Conservation (phyloP, 1,140 invertebrate species). For the Pogonomyrmex barbatus region DNA sequence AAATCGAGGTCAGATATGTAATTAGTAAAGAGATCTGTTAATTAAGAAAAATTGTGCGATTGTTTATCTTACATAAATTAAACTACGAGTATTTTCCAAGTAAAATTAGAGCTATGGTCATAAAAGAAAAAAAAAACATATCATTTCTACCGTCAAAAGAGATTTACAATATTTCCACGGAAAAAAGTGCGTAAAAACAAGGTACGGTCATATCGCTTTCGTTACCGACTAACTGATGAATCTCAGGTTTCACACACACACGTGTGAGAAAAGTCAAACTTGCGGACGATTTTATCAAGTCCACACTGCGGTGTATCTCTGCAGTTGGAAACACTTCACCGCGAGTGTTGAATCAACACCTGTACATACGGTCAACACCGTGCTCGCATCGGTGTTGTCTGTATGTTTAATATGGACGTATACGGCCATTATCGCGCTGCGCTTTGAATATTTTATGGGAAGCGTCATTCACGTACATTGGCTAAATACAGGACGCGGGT, state of each 20-base stretch:
- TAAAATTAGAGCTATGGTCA: background rate
- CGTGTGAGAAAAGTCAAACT: constrained; percentile 55
- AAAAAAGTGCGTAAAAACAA: background rate
- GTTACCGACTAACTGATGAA: background rate
- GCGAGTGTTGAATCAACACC: constrained; percentile 71
- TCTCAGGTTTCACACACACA: constrained; percentile 67
- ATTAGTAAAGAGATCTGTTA: background rate
- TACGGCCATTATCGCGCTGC: constrained; percentile 74
- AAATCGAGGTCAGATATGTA: background rate
- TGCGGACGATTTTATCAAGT: constrained; percentile 68
- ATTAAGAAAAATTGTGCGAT: background rate
- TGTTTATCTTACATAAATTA: background rate
- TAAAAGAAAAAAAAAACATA: background rate
- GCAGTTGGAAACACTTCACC: constrained; percentile 59
- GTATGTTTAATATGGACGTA: constrained; percentile 77
- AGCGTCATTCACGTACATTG: constrained; percentile 62
- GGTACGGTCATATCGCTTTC: background rate
- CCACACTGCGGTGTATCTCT: constrained; percentile 51
- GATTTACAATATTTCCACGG: background rate
- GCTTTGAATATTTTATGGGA: constrained; percentile 75
- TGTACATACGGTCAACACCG: constrained; percentile 36
- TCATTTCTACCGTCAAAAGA: background rate
- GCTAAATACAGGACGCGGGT: background rate
- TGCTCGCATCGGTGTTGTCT: constrained; percentile 59
- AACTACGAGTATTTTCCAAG: background rate